Conservation (phyloP, 1,140 invertebrate species). For the Drosophila teissieri region DNA sequence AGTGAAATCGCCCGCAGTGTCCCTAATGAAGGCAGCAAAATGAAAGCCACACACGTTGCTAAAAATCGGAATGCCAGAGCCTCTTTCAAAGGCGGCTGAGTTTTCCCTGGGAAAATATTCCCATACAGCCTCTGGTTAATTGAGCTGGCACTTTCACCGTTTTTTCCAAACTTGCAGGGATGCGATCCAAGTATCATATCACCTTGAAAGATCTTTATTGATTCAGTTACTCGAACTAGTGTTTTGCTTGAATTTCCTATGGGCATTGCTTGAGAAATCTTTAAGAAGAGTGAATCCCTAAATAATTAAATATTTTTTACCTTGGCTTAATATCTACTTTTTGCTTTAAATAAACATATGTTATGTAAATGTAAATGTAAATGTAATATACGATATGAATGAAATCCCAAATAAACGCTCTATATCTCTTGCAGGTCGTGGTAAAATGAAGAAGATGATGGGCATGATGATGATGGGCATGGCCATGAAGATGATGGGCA, state of each 20-base stretch:
- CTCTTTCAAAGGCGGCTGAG: not conserved
- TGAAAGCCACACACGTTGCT: slow-evolving; percentile 69
- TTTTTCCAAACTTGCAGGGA: slow-evolving; percentile 19
- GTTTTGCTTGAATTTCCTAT: not conserved
- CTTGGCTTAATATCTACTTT: too few relatives aligned
- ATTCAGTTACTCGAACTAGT: slow-evolving; percentile 1
- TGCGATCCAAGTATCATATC: not conserved
- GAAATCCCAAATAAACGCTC: not conserved
- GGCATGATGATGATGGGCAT: slow-evolving; percentile 92
- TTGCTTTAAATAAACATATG: too few relatives aligned
- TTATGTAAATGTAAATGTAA: not conserved
- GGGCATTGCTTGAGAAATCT: not conserved
- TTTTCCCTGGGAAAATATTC: slow-evolving; percentile 53
- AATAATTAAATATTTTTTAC: too few relatives aligned
- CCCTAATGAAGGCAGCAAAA: slow-evolving; percentile 65
- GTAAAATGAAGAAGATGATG: slow-evolving; percentile 94
- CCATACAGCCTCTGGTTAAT: slow-evolving; percentile 58
- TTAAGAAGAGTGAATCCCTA: too few relatives aligned
- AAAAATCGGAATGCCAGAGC: slow-evolving; percentile 15
- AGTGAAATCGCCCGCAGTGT: slow-evolving; percentile 67
- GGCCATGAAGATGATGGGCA: slow-evolving; percentile 90
- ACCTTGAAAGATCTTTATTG: not conserved
- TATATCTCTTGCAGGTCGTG: slow-evolving; percentile 86
- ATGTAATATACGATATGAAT: not conserved
- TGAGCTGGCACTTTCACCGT: slow-evolving; percentile 64